phyloP scores from a whole-genome alignment of 2,797 vertebrate genomes.

The Poecilia velifera region DNA sequence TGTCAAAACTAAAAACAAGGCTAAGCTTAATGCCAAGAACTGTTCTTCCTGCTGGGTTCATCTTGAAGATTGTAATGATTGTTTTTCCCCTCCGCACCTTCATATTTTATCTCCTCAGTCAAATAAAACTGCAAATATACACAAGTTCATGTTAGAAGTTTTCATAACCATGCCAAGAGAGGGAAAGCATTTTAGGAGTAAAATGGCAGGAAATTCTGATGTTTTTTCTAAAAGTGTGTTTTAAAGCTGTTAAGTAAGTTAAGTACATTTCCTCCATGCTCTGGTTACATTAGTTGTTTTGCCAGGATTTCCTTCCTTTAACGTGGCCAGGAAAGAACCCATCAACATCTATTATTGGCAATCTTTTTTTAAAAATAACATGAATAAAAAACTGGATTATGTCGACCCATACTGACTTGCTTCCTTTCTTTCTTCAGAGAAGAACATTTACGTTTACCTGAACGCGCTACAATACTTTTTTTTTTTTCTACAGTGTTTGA shows the following conservation, averaged over 20 bases:
- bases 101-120: background rate
- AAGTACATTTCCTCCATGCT: background rate
- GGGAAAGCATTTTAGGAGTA: background rate
- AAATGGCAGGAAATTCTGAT: background rate
- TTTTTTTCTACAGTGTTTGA: background rate
- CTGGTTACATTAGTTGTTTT: background rate
- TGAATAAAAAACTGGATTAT: background rate
- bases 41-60: background rate
- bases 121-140: background rate
- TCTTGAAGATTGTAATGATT: background rate
- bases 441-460: background rate
- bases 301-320: background rate
- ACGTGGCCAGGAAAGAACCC: background rate
- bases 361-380: background rate
- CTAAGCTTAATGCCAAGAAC: background rate
- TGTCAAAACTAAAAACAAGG: background rate
- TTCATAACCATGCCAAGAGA: background rate
- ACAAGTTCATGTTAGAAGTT: background rate
- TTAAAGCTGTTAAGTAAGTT: background rate
- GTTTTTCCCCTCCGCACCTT: background rate
- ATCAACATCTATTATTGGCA: background rate
- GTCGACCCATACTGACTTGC: background rate
- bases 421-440: background rate
- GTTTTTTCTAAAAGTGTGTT: background rate
- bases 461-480: background rate